Evolutionary conservation across 2,113 vertebrate genomes (phyloP).

Genomic region (Monopterus albus): DNA sequence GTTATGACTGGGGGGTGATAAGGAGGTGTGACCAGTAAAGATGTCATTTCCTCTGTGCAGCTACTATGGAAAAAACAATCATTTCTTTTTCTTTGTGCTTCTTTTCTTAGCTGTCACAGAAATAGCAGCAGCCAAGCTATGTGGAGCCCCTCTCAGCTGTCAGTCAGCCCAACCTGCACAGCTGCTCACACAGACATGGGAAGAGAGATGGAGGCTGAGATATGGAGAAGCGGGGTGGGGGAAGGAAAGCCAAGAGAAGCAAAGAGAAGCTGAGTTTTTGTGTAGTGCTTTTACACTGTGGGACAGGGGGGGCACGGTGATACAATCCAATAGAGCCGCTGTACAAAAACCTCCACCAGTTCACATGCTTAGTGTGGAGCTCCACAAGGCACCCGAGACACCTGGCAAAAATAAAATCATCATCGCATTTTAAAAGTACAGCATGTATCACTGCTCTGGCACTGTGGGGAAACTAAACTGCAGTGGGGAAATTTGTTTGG

Average conservation of each 20-base stretch:
- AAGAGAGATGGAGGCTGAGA: conserved; percentile 45
- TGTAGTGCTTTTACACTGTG: conserved; percentile 52
- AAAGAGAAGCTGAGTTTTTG: conserved; percentile 33
- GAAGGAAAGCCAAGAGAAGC: not conserved
- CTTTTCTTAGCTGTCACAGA: conserved; percentile 60
- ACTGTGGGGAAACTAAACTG: not conserved
- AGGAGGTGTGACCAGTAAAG: conserved; percentile 13
- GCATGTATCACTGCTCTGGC: not conserved
- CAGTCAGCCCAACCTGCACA: conserved; percentile 13
- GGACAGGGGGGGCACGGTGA: conserved; percentile 35
- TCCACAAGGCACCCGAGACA: not conserved
- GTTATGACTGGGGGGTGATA: no score
- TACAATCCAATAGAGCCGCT: conserved; percentile 25
- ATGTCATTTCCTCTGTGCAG: conserved; percentile 26
- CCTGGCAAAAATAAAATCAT: not conserved
- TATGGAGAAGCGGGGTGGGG: conserved; percentile 27
- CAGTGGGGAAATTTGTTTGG: not conserved
- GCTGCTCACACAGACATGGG: conserved; percentile 5
- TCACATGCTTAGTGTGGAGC: not conserved
- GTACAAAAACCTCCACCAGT: conserved; percentile 40
- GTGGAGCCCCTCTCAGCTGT: not conserved
- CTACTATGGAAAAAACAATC: not conserved
- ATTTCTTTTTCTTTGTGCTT: not conserved
- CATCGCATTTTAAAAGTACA: not conserved
- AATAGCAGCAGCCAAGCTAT: conserved; percentile 64